Evolutionary conservation across 1,140 invertebrate genomes (phyloP), one percentile per base, ranked within the genome.

Genomic region (Aradophagus sp.): DNA sequence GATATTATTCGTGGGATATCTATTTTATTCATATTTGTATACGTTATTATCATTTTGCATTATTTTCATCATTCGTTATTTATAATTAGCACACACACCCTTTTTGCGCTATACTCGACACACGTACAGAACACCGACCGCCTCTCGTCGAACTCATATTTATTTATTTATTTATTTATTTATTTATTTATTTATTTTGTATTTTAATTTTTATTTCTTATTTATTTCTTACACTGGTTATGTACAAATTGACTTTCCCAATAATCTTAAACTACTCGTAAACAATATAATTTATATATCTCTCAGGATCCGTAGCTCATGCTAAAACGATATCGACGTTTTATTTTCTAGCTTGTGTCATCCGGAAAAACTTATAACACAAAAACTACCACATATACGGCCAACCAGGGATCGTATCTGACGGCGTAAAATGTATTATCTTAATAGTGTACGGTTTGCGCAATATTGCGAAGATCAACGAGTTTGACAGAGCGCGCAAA

Each of bases 221-320:
- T 39, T 39, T 29, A 44, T 61, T 68, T 68, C 39, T 68, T 61
- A 68, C 55, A 61, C 29, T 61, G 39, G 17, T 41, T 63, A 71
- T 71, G 53, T 71, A 71, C 67, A 71, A 63, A 71, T 71, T 71
- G 67, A 71, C 67, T 71, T 71, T 58, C 52, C 52, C 52, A 36
- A 52, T 71, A 58, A 47, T 53, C 67, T 71, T 71, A 71, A 63
- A 71, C 67, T 71, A 63, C 53, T 59, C 36, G 53, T 59, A 71
- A 63, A 71, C 59, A 71, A 71, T 63, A 65, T 52, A 53, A 50
- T 71, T 56, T 61, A 61, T 68, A 47, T 61, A 68, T 68, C 56
- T 55, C 52, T 65, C 47, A 53, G 47, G 47, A 63, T 62, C 12
- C 29, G 23, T 17, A 36, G 41, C 35, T 62, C 31, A 50, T 55